Evolutionary conservation across 2,797 vertebrate genomes (phyloP).

Genomic region (Coccyzus lansbergi): DNA sequence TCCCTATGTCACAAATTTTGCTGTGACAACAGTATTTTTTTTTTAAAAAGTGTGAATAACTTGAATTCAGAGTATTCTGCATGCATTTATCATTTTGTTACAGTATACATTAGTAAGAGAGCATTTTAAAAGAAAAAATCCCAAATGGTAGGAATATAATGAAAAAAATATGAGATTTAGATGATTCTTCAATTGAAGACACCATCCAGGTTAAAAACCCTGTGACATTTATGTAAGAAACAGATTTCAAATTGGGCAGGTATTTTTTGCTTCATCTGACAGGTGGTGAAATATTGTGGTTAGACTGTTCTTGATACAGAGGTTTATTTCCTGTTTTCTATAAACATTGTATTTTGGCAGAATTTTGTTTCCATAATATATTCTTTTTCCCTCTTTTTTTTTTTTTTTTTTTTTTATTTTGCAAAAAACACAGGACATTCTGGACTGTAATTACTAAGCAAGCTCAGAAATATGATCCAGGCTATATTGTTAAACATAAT

Average conservation of each 20-base stretch:
- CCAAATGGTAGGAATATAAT: neutral
- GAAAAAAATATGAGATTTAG: neutral
- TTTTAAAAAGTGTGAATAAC: neutral
- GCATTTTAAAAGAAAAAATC: neutral
- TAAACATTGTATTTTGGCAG: neutral
- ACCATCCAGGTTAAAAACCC: neutral
- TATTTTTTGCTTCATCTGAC: neutral
- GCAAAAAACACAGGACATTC: rapidly evolving
- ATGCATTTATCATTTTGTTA: neutral
- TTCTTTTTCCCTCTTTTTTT: neutral
- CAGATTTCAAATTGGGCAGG: neutral
- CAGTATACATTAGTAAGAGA: neutral
- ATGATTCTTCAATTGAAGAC: neutral
- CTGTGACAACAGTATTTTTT: neutral
- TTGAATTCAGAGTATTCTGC: neutral
- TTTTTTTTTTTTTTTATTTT: neutral
- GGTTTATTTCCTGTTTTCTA: neutral
- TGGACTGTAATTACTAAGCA: neutral
- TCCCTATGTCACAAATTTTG: neutral
- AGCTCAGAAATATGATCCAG: neutral
- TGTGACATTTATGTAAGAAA: neutral
- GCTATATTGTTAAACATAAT: neutral
- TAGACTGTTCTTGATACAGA: neutral
- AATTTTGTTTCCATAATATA: neutral
- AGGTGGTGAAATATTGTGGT: neutral